phyloP scores from a whole-genome alignment of 2,888 invertebrate genomes.

The Julus scanicus region DNA sequence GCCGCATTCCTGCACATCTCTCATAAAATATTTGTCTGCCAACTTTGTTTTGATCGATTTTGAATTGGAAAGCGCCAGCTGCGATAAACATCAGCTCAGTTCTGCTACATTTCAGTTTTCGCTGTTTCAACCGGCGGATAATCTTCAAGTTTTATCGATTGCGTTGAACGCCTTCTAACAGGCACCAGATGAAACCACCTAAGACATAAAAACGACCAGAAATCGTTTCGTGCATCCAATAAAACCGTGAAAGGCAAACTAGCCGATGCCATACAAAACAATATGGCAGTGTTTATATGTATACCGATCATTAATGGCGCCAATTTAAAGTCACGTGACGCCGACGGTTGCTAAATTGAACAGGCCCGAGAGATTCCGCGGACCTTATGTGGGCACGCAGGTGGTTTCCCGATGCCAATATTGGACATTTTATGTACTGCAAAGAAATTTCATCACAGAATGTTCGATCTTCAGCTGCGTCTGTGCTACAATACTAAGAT shows the following conservation, averaged over 20 bases:
- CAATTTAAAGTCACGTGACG: slow-evolving; percentile 1
- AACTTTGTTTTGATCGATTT: slow-evolving; percentile 19
- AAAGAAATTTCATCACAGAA: neutral
- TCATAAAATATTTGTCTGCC: slow-evolving; percentile 2
- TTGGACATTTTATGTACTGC: neutral
- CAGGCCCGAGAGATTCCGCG: neutral
- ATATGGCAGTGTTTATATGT: slow-evolving; percentile 9
- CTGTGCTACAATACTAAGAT: too few relatives aligned
- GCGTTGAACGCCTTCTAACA: neutral
- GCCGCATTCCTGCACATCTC: neutral
- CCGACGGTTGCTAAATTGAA: neutral
- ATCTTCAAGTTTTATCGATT: slow-evolving; percentile 19
- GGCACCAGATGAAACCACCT: neutral
- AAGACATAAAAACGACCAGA: slow-evolving; percentile 3
- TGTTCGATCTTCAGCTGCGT: too few relatives aligned
- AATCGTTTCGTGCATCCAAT: slow-evolving; percentile 10
- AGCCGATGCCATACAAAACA: neutral
- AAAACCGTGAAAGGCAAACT: slow-evolving; percentile 19
- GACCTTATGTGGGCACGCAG: neutral
- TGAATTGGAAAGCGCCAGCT: slow-evolving; percentile 19
- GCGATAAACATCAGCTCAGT: slow-evolving; percentile 9
- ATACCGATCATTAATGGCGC: neutral
- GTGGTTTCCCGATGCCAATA: neutral
- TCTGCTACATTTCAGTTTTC: slow-evolving; percentile 19
- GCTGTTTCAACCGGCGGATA: neutral